Conservation (phyloP, 2,797 vertebrate species). For the Microcaecilia unicolor region DNA sequence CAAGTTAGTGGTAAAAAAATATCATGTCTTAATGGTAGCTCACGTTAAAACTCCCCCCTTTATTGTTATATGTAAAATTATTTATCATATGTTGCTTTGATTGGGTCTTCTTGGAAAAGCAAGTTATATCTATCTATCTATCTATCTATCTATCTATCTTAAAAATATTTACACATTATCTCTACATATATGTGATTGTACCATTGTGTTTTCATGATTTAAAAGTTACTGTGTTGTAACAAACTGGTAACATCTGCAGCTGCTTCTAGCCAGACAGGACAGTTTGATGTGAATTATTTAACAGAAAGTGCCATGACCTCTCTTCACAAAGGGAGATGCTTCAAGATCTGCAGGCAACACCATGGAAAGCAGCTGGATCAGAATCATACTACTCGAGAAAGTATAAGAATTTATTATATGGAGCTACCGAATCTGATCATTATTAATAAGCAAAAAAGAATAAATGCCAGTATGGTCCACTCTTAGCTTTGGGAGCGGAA, state of each 20-base stretch:
- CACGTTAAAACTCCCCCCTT: no score
- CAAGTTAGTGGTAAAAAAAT: no score
- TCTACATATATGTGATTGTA: no score
- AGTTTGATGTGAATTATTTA: conserved; percentile 84
- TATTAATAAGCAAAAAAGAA: conserved; percentile 36
- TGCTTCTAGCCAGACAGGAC: conserved; percentile 60
- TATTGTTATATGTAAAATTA: no score
- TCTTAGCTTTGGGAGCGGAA: background rate
- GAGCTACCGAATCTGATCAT: conserved; percentile 24
- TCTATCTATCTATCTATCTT: no score
- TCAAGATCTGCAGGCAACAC: conserved; percentile 59
- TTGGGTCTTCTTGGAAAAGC: no score
- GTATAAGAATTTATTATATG: conserved; percentile 60
- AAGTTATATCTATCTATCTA: no score
- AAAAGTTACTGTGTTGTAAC: background rate
- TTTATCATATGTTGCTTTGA: no score
- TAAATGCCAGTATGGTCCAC: conserved; percentile 44
- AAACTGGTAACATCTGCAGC: conserved; percentile 78
- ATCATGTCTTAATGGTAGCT: no score
- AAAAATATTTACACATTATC: no score
- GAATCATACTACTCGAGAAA: conserved; percentile 52
- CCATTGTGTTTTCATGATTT: background rate
- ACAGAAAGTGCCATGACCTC: conserved; percentile 76
- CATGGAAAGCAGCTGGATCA: conserved; percentile 64
- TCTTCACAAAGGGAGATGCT: conserved; percentile 71